Evolutionary conservation across 2,888 invertebrate species (phyloP).

Genomic region (Syrista parreyssii): DNA sequence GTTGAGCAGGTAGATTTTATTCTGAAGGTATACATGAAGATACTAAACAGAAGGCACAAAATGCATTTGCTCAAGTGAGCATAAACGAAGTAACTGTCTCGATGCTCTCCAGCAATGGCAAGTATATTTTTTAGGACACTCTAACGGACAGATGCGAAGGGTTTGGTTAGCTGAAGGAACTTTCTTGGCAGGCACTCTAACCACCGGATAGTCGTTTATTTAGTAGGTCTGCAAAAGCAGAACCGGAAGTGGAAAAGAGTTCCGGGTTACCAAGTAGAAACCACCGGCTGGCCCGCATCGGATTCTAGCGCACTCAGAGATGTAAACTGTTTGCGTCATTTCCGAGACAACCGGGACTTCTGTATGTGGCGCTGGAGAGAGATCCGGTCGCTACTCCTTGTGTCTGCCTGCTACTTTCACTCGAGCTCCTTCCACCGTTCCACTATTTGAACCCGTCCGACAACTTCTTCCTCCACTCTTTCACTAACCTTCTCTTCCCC

Average conservation of each 20-base stretch:
- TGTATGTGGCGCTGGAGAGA: slow-evolving; percentile 43
- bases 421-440: neutral
- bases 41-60: neutral
- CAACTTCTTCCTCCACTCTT: neutral
- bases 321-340: slow-evolving; percentile 55
- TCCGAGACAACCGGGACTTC: slow-evolving; percentile 42
- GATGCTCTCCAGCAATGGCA: neutral
- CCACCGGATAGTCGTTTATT: slow-evolving; percentile 3
- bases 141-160: neutral
- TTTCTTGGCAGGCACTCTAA: slow-evolving; percentile 6
- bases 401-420: neutral
- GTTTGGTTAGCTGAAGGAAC: neutral
- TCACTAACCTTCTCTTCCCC: neutral
- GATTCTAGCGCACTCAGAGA: slow-evolving; percentile 27
- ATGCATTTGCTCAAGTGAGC: neutral
- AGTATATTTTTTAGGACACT: neutral
- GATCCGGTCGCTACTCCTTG: neutral
- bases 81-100: neutral
- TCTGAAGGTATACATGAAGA: neutral
- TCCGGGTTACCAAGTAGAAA: neutral
- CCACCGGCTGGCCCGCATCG: neutral
- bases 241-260: neutral
- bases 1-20: neutral
- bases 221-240: neutral
- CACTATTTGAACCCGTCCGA: neutral